phyloP scores from a whole-genome alignment of 2,888 invertebrate species.

The Drosophila stalkeri region DNA sequence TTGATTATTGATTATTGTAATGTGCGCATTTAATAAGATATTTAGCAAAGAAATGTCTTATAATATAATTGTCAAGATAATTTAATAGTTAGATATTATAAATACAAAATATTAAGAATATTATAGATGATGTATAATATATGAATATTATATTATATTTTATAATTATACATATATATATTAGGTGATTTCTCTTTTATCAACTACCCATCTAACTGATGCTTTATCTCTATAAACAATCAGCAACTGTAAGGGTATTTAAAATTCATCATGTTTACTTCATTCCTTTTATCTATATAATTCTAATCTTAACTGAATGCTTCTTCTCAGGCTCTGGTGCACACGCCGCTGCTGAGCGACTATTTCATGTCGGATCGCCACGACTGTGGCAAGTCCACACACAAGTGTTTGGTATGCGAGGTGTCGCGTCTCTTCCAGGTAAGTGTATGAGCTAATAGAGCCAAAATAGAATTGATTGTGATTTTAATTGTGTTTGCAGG shows the following conservation, averaged over 20 bases:
- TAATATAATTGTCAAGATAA: background rate
- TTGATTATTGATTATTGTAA: background rate
- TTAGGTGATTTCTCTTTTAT: background rate
- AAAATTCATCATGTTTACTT: background rate
- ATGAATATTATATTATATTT: too few species aligned
- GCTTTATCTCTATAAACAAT: background rate
- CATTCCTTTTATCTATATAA: background rate
- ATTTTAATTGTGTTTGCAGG: constrained; percentile 84
- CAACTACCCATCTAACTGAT: background rate
- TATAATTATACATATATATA: background rate
- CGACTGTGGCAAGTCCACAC: constrained; percentile 89
- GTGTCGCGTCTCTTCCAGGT: constrained; percentile 98
- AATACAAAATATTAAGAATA: too few species aligned
- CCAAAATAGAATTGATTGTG: background rate
- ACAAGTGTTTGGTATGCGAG: constrained; percentile 97
- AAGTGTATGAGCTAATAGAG: constrained; percentile 71
- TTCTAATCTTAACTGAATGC: background rate
- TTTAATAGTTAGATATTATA: background rate
- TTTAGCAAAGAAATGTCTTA: too few species aligned
- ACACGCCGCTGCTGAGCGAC: constrained; percentile 96
- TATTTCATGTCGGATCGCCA: constrained; percentile 98
- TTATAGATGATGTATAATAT: too few species aligned
- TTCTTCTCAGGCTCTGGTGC: constrained; percentile 91
- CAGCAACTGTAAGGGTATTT: background rate
- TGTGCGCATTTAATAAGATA: background rate